Evolutionary conservation across 92 coral and sea anemone species (phyloP).

Genomic region (Epizoanthus stellaris): DNA sequence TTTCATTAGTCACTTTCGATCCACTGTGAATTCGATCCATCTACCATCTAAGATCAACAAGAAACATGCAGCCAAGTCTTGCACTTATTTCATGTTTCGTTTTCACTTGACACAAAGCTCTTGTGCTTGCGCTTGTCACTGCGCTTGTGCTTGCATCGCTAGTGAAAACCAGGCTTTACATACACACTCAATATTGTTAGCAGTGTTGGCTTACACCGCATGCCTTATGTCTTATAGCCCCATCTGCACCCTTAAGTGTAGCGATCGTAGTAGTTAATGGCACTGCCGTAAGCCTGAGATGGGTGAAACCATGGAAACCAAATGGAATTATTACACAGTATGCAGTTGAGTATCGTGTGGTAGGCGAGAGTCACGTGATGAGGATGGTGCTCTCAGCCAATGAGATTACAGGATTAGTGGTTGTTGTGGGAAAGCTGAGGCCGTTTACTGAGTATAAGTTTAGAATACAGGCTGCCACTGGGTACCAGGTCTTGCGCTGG

Average conservation of each 20-base stretch:
- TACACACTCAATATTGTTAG: neutral
- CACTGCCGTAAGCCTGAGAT: slow-evolving; percentile 68
- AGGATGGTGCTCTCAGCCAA: slow-evolving; percentile 46
- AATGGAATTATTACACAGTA: slow-evolving; percentile 79
- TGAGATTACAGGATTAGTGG: slow-evolving; percentile 40
- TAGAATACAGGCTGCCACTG: slow-evolving; percentile 84
- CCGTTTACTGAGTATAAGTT: slow-evolving; percentile 76
- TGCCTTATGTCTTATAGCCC: slow-evolving; percentile 61
- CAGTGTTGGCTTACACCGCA: neutral
- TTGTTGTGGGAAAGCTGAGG: slow-evolving; percentile 52
- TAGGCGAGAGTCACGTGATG: slow-evolving; percentile 51
- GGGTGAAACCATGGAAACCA: slow-evolving; percentile 76
- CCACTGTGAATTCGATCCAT: too few species aligned
- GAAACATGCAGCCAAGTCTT: too few species aligned
- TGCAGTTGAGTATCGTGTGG: slow-evolving; percentile 69
- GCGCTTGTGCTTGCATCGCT: too few species aligned
- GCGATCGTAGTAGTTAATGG: slow-evolving; percentile 60
- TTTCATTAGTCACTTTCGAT: too few species aligned
- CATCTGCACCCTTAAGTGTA: slow-evolving; percentile 70
- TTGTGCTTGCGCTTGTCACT: too few species aligned
- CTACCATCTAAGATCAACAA: too few species aligned
- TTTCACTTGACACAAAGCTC: too few species aligned
- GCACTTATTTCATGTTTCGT: too few species aligned
- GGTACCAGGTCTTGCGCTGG: slow-evolving; percentile 59
- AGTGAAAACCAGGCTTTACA: too few species aligned